Evolutionary conservation across 2,797 vertebrate genomes (phyloP).

Genomic region (Lithobates pipiens): DNA sequence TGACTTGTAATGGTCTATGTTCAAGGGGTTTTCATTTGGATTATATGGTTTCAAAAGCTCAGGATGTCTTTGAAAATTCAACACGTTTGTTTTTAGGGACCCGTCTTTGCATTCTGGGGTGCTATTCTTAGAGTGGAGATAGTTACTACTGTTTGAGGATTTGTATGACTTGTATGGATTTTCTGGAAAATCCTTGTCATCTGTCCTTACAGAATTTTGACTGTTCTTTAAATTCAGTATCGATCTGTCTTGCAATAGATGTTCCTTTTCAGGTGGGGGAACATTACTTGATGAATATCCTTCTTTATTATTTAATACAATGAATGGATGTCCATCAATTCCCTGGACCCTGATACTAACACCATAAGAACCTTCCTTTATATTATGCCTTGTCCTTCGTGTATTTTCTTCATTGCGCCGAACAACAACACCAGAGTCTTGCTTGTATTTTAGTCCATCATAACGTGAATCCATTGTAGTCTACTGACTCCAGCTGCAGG

Average conservation of each 20-base stretch:
- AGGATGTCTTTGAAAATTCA: constrained; percentile 93
- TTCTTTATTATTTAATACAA: constrained; percentile 95
- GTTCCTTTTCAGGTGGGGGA: constrained; percentile 65
- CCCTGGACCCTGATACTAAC: constrained; percentile 97
- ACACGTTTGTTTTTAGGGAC: constrained; percentile 74
- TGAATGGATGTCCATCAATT: constrained; percentile 96
- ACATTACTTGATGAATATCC: constrained; percentile 69
- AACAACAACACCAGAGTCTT: constrained; percentile 75
- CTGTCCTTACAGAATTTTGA: constrained; percentile 73
- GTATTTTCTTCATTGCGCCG: constrained; percentile 67
- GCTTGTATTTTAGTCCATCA: constrained; percentile 78
- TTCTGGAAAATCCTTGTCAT: constrained; percentile 70
- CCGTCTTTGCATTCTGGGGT: constrained; percentile 70
- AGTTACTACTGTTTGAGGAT: constrained; percentile 73
- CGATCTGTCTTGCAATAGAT: constrained; percentile 72
- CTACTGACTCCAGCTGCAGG: constrained; percentile 37
- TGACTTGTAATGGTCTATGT: constrained; percentile 70
- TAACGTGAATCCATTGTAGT: constrained; percentile 88
- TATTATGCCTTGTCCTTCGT: constrained; percentile 72
- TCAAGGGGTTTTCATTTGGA: constrained; percentile 82
- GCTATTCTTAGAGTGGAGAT: constrained; percentile 74
- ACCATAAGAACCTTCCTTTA: constrained; percentile 86
- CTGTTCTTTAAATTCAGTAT: constrained; percentile 75
- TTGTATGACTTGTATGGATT: constrained; percentile 76
- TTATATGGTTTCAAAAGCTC: constrained; percentile 92